Base-by-base conservation (phyloP, 2,888 invertebrate species). In the Xylocampa areola region DNA sequence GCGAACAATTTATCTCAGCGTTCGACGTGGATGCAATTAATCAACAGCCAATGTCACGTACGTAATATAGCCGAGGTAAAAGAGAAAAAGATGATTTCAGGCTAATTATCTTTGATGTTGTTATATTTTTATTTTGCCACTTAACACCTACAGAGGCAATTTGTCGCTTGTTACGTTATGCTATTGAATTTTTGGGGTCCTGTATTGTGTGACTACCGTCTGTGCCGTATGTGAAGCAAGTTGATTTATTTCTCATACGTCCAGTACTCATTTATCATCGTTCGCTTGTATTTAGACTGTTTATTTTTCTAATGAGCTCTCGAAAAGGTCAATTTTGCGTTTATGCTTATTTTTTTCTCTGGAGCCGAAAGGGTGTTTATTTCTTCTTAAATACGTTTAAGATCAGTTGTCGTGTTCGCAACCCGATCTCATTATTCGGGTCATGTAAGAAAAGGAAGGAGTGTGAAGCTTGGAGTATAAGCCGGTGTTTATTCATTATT, bases 41-140 rank as follows among this genome's bases (percentile, higher is more conserved):
- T 92, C 92, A 92, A 91, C 82, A 73, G 84, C 82, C 87, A 89
- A 89, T 92, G 92, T 92, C 92, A 91, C 88, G 87, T 89, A 82
- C 83, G 83, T 85, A 86, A 86, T 86, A 89, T 87, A 86, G 82
- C 75, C 79, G 74, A 81, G 88, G 86, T 90, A 91, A 89, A 73
- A 89, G 87, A 87, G 87, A 88, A 91, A 89, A 91, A 87, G 87
- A 91, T 90, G 90, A 91, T 91, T 91, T 88, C 85, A 82, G 82
- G 88, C 91, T 92, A 92, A 92, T 92, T 92, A 92, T 90, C 87
- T 83, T 76, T 81, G 84, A 83, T 87, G 88, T 85, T 82, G 73
- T 79, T 76, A 77, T 71, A 79, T 79, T 86, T 86, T 90, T 90
- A 73, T 90, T 86, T 79, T 78, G 77, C 82, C 90, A 89, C 88